Base-by-base conservation (phyloP, 2,888 invertebrate species). In the Anthrax anthrax region DNA sequence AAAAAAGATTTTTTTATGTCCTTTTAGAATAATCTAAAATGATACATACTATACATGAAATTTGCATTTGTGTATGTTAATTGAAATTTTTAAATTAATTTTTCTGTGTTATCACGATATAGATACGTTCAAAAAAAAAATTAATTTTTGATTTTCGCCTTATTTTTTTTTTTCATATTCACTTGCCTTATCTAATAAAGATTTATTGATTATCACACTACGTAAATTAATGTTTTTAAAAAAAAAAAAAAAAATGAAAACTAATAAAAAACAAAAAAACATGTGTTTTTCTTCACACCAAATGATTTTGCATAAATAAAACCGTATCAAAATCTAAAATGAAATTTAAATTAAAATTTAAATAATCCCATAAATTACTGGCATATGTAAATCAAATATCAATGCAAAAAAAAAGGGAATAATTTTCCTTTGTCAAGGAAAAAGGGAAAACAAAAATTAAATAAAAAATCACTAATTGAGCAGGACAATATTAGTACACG, bases 341-440 rank as follows among this genome's bases (percentile, higher is more conserved):
- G 39, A 39, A 43, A 36, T 47, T 47, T 43, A 47, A 47, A 47
- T 47, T 47, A 43, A 47, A n/a, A 47, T 47, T 47, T 43, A 29
- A 47, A 47, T 47, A 47, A 47, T 47, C 43, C 27, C 36, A 47
- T 47, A 47, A 47, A 47, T 47, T 47, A 47, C 43, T 23, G 32
- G n/a, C 46, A 46, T 12, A 32, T 32, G 29, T 32, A 32, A 32
- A 12, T 12, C 3, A 9, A 9, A 12, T 12, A 12, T 32, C 12
- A 32, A 12, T 32, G 29, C 29, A 32, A 32, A 32, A 32, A 9
- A 32, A 2, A 5, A 32, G 12, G 12, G 6, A 12, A 12, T 12
- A 32, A 2, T 8, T 1, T 8, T 12, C 29, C 2, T 32, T 4
- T 12, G 29, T 3, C 3, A 12, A 32, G 29, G 2, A 32, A 5